Evolutionary conservation across 2,888 invertebrate genomes (phyloP).

Genomic region (Pristionchus entomophagus): DNA sequence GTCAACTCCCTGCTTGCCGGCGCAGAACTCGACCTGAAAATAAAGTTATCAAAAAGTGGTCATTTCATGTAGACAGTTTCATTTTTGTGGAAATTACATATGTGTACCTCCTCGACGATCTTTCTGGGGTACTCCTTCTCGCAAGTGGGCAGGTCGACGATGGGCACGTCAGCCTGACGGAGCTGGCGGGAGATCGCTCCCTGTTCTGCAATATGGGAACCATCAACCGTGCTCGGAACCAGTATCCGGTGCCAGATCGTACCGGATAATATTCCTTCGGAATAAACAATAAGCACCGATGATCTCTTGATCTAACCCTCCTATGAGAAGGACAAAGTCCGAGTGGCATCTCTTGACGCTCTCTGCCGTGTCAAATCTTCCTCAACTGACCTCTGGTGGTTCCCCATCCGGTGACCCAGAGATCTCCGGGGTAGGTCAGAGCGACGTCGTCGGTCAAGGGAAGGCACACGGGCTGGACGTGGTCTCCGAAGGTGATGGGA

Average conservation of each 20-base stretch:
- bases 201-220: slow-evolving; percentile 19
- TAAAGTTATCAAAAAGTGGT: slow-evolving; percentile 17
- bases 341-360: too few species aligned
- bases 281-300: too few species aligned
- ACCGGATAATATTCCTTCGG: too few species aligned
- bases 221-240: background rate
- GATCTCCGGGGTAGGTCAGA: slow-evolving; percentile 47
- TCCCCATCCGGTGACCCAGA: slow-evolving; percentile 56
- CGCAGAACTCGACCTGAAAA: slow-evolving; percentile 66
- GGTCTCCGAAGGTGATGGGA: slow-evolving; percentile 48
- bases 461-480: slow-evolving; percentile 55
- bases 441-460: slow-evolving; percentile 48
- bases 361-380: background rate
- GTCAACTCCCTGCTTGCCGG: slow-evolving; percentile 50
- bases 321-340: too few species aligned
- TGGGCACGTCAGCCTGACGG: slow-evolving; percentile 55
- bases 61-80: too few species aligned
- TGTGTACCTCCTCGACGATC: slow-evolving; percentile 50
- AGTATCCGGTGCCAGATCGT: background rate
- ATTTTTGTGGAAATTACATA: background rate
- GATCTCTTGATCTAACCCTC: too few species aligned
- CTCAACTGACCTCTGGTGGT: slow-evolving; percentile 45
- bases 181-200: slow-evolving; percentile 51
- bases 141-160: slow-evolving; percentile 51
- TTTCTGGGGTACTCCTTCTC: slow-evolving; percentile 53